Evolutionary conservation across 2,888 invertebrate genomes (phyloP), one percentile per base, ranked within the genome.

Genomic region (Agonopterix heracliana): DNA sequence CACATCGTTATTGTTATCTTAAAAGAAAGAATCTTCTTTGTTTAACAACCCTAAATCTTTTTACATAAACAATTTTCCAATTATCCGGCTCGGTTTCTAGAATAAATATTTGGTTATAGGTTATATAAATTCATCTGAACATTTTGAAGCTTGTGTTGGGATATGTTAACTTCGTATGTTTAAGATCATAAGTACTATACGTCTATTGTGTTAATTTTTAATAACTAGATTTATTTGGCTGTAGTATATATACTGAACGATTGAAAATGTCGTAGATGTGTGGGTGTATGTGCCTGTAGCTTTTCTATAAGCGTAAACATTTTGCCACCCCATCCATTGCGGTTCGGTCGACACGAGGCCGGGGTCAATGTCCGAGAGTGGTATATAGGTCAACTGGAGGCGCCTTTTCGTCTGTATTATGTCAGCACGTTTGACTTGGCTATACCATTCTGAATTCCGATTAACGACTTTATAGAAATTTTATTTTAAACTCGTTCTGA

Each of bases 311-410:
- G 26, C 26, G 26, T 14, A 14, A 5, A 26, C 26, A 26, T 42
- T 42, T 26, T 26, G n/a, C 9, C 60, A 66, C 68, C 71, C 26
- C 26, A 26, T 26, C 71, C 63, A 47, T 64, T 58, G 71, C 66
- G 63, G 60, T 64, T 56, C 63, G 57, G 55, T 61, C 64, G 56
- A 59, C 75, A 70, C 74, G 71, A 74, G 71, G 38, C 9, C 38
- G 71, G 73, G 82, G 84, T 87, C 82, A 85, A 81, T 74, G 84
- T 72, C 81, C 87, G 74, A 62, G 56, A 61, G 58, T 71, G 67
- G 75, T 78, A 86, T 86, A 85, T 88, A 78, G 87, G 87, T 85
- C 86, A 87, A 72, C 68, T 56, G 71, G 72, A 81, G 84, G 86
- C 85, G 85, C 85, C 85, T 76, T 63, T 60, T 68, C 71, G 83